Evolutionary conservation across 2,797 vertebrate species (phyloP), one percentile per base, ranked within the genome.

Genomic region (Petrocephalus schoutedeni): DNA sequence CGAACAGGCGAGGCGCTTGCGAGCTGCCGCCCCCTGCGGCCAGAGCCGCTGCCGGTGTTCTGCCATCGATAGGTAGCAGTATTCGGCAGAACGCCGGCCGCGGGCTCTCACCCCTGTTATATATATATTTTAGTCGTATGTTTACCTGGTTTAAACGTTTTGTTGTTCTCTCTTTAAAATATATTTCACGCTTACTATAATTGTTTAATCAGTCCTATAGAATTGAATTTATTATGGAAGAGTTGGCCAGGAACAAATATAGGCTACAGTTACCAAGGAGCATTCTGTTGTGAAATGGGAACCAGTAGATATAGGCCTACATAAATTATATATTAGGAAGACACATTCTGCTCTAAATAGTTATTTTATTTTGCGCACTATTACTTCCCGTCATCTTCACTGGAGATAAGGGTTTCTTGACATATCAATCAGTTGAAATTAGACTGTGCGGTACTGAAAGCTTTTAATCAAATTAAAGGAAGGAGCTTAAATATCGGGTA

Each of bases 391-490:
- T 51, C 36, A 21, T 53, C 21, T 82, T 51, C 7, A 51, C 10
- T 54, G 21, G 12, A 54, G 80, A 64, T 8, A 64, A 64, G 8
- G 80, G 12, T 51, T 83, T 54, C 80, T 83, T 83, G 80, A 83
- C 49, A 10, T 28, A 54, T 83, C 80, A 83, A 54, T 83, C 80
- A 83, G 49, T 51, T 51, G 80, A 54, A 54, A 83, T 54, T 83
- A 49, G 1, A 4, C 80, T 54, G 36, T 53, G 80, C 9, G 12
- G n/a, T 54, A 53, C 19, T 4, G n/a, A 53, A 83, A 28, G 80
- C 80, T 83, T 83, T 83, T 83, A 83, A 45, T 83, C 80, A 4
- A 54, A 83, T 83, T 83, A 19, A 82, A 83, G 32, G 21, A 54
- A 10, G 19, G 45, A 53, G 53, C 80, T 83, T 83, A 14, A 28